These are phyloP conservation scores for Neria commutata DNA, from an alignment of 2,888 invertebrate genomes.

Conservation along the genomic window DNA sequence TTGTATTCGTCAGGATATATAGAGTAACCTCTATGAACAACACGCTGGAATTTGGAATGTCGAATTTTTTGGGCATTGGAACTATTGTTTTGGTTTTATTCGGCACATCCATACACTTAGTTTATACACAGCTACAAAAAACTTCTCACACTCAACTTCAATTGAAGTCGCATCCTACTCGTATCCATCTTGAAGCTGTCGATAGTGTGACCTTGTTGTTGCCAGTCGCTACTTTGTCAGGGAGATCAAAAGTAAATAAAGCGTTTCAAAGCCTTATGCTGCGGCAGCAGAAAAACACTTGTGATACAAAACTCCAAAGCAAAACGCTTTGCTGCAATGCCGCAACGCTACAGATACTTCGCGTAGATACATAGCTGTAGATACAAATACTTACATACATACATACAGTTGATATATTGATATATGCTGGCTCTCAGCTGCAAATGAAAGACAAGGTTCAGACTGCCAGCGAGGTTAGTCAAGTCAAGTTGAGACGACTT, in stretches of 20 bases:
- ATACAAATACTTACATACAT: no score
- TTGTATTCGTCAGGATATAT: no score
- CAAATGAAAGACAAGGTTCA: constrained; percentile 2
- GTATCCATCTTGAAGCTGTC: neutral
- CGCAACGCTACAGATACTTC: no score
- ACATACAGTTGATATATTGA: no score
- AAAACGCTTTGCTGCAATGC: no score
- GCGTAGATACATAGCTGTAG: no score
- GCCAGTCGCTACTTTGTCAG: neutral
- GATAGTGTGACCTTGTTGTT: neutral
- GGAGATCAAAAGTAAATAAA: neutral
- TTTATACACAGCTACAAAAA: no score
- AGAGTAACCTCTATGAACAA: no score
- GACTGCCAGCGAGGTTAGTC: neutral
- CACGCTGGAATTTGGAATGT: no score
- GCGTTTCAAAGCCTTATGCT: neutral
- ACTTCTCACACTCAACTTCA: no score
- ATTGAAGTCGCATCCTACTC: neutral
- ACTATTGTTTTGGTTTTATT: neutral
- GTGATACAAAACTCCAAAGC: neutral
- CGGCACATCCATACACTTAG: neutral
- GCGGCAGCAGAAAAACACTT: neutral
- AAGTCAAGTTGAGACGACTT: neutral
- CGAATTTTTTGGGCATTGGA: no score
- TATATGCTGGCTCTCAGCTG: no score